Percentiles rank a stretch among this genome's conserved stretches.
These are phyloP conservation scores for Thamnophis elegans DNA, from an alignment of 2,797 vertebrate species.

Conservation along the genomic window DNA sequence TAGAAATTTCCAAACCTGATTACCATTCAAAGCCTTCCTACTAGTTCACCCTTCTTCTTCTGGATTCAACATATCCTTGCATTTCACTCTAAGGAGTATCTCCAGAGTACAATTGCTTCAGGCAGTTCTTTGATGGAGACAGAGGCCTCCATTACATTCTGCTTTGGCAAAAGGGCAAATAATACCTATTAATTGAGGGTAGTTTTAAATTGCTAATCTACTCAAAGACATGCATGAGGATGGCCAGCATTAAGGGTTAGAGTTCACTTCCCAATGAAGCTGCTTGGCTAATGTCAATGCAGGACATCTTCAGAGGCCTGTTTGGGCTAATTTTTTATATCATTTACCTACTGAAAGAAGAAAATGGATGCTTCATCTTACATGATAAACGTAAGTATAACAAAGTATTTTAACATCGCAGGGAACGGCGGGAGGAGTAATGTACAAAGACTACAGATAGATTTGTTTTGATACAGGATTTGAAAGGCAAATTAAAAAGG, in stretches of 20 bases:
- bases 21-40: background rate
- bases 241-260: background rate
- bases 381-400: background rate
- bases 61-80: background rate
- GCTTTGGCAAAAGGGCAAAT: background rate
- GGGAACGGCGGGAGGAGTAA: conserved; percentile 6
- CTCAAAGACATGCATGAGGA: background rate
- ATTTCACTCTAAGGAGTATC: background rate
- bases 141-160: background rate
- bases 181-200: background rate
- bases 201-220: background rate
- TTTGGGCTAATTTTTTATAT: background rate
- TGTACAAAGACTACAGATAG: background rate
- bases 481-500: background rate
- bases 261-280: background rate
- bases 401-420: background rate
- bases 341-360: background rate
- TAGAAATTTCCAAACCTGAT: background rate
- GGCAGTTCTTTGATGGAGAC: background rate
- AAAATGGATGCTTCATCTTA: background rate
- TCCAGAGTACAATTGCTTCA: background rate
- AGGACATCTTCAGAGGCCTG: background rate
- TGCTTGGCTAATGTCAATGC: background rate
- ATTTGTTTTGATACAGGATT: background rate
- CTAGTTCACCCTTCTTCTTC: background rate